Evolutionary conservation across 2,797 vertebrate species (phyloP).

Genomic region (Echeneis naucrates): DNA sequence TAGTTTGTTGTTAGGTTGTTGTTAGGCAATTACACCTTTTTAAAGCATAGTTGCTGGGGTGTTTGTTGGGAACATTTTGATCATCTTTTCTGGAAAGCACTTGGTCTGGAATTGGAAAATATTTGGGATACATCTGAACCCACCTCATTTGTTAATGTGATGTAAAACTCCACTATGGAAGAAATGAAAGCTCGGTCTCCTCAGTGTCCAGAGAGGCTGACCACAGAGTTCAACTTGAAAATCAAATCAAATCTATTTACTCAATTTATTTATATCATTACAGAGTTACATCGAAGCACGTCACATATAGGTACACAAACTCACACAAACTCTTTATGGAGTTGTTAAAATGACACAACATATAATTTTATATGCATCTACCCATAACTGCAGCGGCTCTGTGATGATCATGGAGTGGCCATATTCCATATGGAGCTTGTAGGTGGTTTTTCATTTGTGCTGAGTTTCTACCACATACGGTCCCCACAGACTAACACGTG

Average conservation of each 20-base stretch:
- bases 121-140: neutral
- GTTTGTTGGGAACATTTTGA: too few relatives aligned
- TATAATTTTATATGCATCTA: neutral
- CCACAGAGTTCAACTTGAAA: neutral
- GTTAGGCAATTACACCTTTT: too few relatives aligned
- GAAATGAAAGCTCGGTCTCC: too few relatives aligned
- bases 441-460: neutral
- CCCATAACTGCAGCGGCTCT: neutral
- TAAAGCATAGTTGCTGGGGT: too few relatives aligned
- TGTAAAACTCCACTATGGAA: neutral
- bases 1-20: too few relatives aligned
- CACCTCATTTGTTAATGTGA: too few relatives aligned
- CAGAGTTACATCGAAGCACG: too few relatives aligned
- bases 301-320: too few relatives aligned
- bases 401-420: neutral
- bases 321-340: too few relatives aligned
- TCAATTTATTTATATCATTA: too few relatives aligned
- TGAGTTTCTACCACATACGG: conserved; percentile 18
- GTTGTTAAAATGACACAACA: too few relatives aligned
- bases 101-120: neutral
- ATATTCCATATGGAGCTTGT: neutral
- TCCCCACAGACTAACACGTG: conserved; percentile 11
- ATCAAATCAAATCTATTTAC: too few relatives aligned
- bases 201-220: neutral
- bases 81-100: neutral